Evolutionary conservation across 2,888 invertebrate species (phyloP), one percentile per base, ranked within the genome.

Genomic region (Xanthorhoe designata): DNA sequence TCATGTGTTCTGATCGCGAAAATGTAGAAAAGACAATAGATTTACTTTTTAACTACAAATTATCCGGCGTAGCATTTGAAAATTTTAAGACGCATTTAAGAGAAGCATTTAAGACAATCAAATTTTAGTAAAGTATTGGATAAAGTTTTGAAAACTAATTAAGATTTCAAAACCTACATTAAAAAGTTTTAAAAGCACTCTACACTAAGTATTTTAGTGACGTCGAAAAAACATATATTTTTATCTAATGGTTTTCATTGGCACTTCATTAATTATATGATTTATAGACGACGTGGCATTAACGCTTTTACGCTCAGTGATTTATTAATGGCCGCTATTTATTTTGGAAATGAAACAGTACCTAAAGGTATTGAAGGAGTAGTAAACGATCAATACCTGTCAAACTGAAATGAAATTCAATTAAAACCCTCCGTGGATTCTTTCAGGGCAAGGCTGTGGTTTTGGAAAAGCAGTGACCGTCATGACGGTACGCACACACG

Each of bases 351-450:
- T 87, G 82, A 88, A 89, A 90, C 88, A 88, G 84, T 63, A 55
- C 45, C 52, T 35, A 83, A 83, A 86, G 83, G 84, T 85, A 87
- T 89, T 88, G 85, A 87, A 88, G 83, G 78, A 80, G 81, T n/a
- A n/a, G n/a, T 79, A 76, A 76, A 79, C 87, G 85, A 91, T 91
- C 90, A 90, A 91, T 91, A 90, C 85, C 89, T 87, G 88, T 88
- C 89, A 87, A 87, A 86, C 85, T 74, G 80, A 80, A 86, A 89
- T 84, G 85, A 90, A 88, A 86, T 78, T 88, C 89, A 91, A 90
- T 91, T 90, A 90, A 90, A 72, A 88, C 85, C 80, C 79, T 78
- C 77, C 76, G 75, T 77, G 82, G 82, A 86, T 87, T 88, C 87
- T 84, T 90, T 87, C 82, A 86, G 83, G 80, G 81, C 87, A 88